A percentile compares a stretch with the other conserved stretches of the same genome.
Evolutionary conservation across 2,888 invertebrate genomes (phyloP).

Genomic region (Cryptophagus acutangulus): DNA sequence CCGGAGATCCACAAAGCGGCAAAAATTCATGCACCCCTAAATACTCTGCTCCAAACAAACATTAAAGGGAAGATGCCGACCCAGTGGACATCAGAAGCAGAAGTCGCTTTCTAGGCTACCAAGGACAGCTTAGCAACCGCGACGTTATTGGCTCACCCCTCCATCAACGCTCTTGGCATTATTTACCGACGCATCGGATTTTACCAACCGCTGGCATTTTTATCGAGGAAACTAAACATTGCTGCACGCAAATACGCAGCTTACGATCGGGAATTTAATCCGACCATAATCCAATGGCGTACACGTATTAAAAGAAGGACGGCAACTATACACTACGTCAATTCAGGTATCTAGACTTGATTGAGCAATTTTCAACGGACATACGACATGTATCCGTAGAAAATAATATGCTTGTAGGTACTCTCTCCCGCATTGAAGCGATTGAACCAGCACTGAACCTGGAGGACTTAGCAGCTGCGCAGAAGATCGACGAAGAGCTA

Average conservation of each 20-base stretch:
- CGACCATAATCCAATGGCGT: slow-evolving; percentile 40
- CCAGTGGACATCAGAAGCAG: slow-evolving; percentile 3
- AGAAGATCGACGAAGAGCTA: slow-evolving; percentile 3
- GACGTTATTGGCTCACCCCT: slow-evolving; percentile 3
- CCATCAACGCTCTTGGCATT: neutral
- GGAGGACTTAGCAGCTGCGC: slow-evolving; percentile 6
- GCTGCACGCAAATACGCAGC: slow-evolving; percentile 35
- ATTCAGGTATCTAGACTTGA: slow-evolving; percentile 36
- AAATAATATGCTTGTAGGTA: slow-evolving; percentile 39
- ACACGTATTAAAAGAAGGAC: slow-evolving; percentile 33
- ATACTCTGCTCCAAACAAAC: neutral
- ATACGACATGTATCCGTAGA: slow-evolving; percentile 36
- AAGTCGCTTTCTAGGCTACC: neutral
- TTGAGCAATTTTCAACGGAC: slow-evolving; percentile 35
- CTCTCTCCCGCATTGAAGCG: slow-evolving; percentile 26
- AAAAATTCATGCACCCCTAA: slow-evolving; percentile 6
- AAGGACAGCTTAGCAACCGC: slow-evolving; percentile 1
- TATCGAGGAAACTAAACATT: slow-evolving; percentile 36
- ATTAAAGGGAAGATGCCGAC: too few relatives aligned
- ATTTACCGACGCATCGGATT: slow-evolving; percentile 12
- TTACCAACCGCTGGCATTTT: slow-evolving; percentile 41
- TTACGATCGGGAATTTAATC: slow-evolving; percentile 35
- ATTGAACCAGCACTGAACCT: neutral
- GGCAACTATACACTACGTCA: slow-evolving; percentile 37
- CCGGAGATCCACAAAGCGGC: slow-evolving; percentile 13